Evolutionary conservation across 2,113 vertebrate genomes (phyloP).

Genomic region (Piliocolobus tephrosceles): DNA sequence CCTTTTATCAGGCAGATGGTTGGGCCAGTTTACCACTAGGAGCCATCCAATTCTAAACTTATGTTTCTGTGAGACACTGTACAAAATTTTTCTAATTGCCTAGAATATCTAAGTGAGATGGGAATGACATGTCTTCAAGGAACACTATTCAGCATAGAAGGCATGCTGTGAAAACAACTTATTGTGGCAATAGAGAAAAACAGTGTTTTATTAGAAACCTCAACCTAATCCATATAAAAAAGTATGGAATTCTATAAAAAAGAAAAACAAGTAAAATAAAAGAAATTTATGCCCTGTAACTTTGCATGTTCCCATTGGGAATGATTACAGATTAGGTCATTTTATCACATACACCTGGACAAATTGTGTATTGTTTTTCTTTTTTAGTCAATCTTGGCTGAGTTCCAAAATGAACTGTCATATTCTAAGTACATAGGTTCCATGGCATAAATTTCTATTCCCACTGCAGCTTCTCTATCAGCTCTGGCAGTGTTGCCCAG

Average conservation of each 20-base stretch:
- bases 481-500: background rate
- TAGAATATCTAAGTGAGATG: background rate
- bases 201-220: background rate
- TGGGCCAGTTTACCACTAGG: background rate
- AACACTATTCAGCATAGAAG: conserved; percentile 2
- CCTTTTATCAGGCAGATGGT: conserved; percentile 13
- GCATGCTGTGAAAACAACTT: background rate
- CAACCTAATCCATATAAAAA: conserved; percentile 22
- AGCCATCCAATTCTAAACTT: background rate
- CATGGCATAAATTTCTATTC: background rate
- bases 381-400: conserved; percentile 2
- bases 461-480: background rate
- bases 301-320: conserved; percentile 6
- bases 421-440: conserved; percentile 4
- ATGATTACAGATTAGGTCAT: conserved; percentile 27
- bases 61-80: background rate
- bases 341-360: conserved; percentile 34
- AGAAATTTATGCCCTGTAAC: background rate
- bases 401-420: background rate
- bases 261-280: conserved; percentile 37
- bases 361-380: conserved; percentile 23
- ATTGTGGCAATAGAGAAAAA: conserved; percentile 14
- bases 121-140: conserved; percentile 32
- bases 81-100: conserved; percentile 1
- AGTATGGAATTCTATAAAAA: conserved; percentile 3